phyloP scores from a whole-genome alignment of 2,888 invertebrate species.

The Ceratothoa steindachneri region DNA sequence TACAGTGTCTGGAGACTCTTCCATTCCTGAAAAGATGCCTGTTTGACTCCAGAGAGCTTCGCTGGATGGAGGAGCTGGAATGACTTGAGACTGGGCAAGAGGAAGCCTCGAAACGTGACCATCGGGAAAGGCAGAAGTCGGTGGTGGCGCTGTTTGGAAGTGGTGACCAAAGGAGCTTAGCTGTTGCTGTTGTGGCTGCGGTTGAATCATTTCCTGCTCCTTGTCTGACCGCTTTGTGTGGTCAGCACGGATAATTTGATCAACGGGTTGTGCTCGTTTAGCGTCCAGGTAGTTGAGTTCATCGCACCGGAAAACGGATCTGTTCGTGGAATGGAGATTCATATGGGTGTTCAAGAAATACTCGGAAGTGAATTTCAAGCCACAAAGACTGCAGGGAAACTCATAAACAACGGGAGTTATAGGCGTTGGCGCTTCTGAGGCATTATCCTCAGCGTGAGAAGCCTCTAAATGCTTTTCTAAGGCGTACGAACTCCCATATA shows the following conservation, averaged over 20 bases:
- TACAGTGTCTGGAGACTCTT: not conserved
- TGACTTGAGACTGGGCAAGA: not conserved
- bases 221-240: conserved; percentile 37
- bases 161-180: not conserved
- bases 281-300: conserved; percentile 42
- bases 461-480: conserved; percentile 35
- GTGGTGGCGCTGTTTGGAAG: not conserved
- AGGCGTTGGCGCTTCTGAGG: not conserved
- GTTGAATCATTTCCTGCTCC: conserved; percentile 47
- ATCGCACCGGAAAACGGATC: conserved; percentile 46
- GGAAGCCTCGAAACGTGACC: not conserved
- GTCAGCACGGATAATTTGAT: conserved; percentile 40
- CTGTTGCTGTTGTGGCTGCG: conserved; percentile 48
- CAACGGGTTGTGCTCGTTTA: conserved; percentile 38
- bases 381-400: conserved; percentile 32
- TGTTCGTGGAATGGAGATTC: conserved; percentile 39
- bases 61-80: not conserved
- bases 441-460: conserved; percentile 27
- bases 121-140: not conserved
- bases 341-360: conserved; percentile 33
- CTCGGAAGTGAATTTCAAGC: conserved; percentile 34
- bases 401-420: not conserved
- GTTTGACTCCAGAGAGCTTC: not conserved
- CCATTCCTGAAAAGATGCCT: not conserved
- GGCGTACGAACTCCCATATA: not conserved